phyloP scores from a whole-genome alignment of 2,888 invertebrate species.

The Brachylomia viminalis region DNA sequence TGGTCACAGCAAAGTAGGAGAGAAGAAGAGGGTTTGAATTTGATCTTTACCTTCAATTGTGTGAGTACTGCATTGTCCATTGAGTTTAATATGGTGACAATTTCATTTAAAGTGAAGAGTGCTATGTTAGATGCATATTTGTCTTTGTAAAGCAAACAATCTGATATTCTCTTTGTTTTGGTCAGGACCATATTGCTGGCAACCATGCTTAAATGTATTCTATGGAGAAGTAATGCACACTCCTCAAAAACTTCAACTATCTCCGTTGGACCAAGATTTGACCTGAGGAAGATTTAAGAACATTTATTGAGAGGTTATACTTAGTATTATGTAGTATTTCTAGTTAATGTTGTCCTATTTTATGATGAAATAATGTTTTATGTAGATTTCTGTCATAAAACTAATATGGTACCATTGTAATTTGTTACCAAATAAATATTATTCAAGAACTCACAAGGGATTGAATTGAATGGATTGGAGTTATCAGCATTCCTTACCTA shows the following conservation, averaged over 20 bases:
- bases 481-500: neutral
- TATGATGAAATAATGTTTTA: too few relatives aligned
- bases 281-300: conserved; percentile 60
- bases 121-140: conserved; percentile 86
- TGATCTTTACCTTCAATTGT: conserved; percentile 80
- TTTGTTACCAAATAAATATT: neutral
- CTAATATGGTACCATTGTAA: too few relatives aligned
- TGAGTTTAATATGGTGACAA: conserved; percentile 81
- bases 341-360: too few relatives aligned
- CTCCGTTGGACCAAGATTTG: conserved; percentile 77
- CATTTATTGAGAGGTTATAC: too few relatives aligned
- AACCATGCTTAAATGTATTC: conserved; percentile 84
- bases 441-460: neutral
- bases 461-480: neutral
- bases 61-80: conserved; percentile 83
- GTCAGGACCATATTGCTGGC: conserved; percentile 83
- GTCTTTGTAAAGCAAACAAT: conserved; percentile 82
- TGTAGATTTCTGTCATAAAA: too few relatives aligned
- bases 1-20: neutral
- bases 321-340: too few relatives aligned
- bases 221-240: conserved; percentile 84
- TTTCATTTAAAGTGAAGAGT: conserved; percentile 81
- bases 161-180: conserved; percentile 79
- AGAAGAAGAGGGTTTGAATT: neutral
- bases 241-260: conserved; percentile 83